These are phyloP conservation scores for Drosophila hamatofila DNA, from an alignment of 2,888 invertebrate species.

Conservation along the genomic window DNA sequence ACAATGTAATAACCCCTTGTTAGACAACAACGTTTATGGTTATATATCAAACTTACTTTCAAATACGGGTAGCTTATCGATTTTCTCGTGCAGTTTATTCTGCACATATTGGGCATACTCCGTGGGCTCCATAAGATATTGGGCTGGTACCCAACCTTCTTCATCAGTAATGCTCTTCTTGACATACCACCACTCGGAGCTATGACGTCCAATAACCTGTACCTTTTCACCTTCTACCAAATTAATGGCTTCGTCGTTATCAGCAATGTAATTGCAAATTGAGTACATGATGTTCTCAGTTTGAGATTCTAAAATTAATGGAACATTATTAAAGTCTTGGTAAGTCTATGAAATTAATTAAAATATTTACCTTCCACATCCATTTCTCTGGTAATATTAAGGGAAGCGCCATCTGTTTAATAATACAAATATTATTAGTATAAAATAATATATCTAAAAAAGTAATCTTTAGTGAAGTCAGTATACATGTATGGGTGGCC, in stretches of 20 bases:
- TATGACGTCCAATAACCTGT: constrained; percentile 92
- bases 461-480: background rate
- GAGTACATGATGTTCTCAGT: constrained; percentile 93
- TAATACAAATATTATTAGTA: constrained; percentile 15
- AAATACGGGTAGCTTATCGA: constrained; percentile 95
- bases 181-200: constrained; percentile 97
- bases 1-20: constrained; percentile 37
- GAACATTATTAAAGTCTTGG: background rate
- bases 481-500: constrained; percentile 19
- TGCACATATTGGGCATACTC: constrained; percentile 93
- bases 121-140: constrained; percentile 92
- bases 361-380: constrained; percentile 86
- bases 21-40: constrained; percentile 35
- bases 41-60: constrained; percentile 90
- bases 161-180: constrained; percentile 95
- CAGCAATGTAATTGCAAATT: constrained; percentile 93
- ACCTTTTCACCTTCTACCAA: constrained; percentile 96
- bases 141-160: constrained; percentile 97
- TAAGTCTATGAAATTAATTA: background rate
- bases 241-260: constrained; percentile 94
- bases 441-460: background rate
- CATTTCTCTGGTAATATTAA: constrained; percentile 90
- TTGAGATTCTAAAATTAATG: constrained; percentile 76
- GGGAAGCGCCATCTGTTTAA: constrained; percentile 89
- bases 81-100: constrained; percentile 95